Percentiles rank a stretch among this genome's conserved stretches.
Conservation (phyloP, 2,888 invertebrate species). For the Tridacna gigas region DNA sequence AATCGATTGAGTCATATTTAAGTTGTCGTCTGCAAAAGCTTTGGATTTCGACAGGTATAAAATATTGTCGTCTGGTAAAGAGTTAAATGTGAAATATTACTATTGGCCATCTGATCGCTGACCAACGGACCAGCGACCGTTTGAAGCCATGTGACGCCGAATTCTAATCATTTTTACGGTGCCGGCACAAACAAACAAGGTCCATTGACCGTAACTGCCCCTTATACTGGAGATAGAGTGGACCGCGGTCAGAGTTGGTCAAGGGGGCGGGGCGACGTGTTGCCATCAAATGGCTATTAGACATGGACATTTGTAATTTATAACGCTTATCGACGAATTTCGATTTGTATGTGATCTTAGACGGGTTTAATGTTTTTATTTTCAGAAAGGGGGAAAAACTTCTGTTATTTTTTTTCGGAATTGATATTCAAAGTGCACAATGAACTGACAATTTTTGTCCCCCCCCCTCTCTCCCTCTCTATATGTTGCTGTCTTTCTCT, state of each 20-base stretch:
- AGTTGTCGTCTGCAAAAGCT: background rate
- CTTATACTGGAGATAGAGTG: conserved; percentile 1
- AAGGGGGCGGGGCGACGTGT: conserved; percentile 21
- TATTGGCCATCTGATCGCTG: conserved; percentile 18
- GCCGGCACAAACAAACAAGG: conserved; percentile 18
- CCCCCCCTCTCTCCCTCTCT: too few species aligned
- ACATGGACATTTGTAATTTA: conserved; percentile 30
- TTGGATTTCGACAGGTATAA: background rate
- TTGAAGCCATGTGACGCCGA: conserved; percentile 27
- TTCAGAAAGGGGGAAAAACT: too few species aligned
- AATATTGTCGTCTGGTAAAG: background rate
- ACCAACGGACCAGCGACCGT: conserved; percentile 13
- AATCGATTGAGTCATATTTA: too few species aligned
- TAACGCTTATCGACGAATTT: conserved; percentile 21
- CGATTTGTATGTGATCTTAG: background rate
- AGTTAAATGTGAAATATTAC: conserved; percentile 26
- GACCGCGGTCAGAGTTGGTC: conserved; percentile 21
- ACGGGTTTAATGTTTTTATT: too few species aligned
- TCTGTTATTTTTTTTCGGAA: too few species aligned
- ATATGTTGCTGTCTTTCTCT: too few species aligned
- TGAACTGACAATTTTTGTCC: too few species aligned
- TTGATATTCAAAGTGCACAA: too few species aligned
- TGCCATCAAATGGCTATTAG: conserved; percentile 39
- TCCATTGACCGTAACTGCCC: conserved; percentile 19
- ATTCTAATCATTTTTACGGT: conserved; percentile 22